Base-by-base conservation (phyloP, 2,797 vertebrate genomes). In the Lepus oiostolus region DNA sequence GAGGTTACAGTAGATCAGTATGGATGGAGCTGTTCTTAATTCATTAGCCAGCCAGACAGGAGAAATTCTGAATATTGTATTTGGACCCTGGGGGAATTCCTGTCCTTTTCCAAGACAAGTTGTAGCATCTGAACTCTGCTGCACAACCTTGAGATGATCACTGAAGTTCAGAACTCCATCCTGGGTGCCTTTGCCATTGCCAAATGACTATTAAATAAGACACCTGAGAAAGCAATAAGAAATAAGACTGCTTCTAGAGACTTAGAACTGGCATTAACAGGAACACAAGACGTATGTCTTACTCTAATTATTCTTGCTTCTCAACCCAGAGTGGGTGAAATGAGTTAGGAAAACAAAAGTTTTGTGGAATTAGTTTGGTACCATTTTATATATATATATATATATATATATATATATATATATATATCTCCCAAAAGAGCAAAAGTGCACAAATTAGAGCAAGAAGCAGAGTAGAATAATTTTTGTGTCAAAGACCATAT, bases 11-110 rank as follows among this genome's bases (percentile, higher is more conserved):
- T 76, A 30, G 77, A 93, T 75, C 47, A 52, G 28, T 93, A 62
- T 17, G n/a, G 60, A 94, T 91, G 42, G 65, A 80, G 94, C 81
- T 84, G 11, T 93, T 91, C 77, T 91, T 85, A 96, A 42, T 58
- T 95, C 80, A 89, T 95, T 95, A 96, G 85, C 54, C 89, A 72
- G 84, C 5, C 70, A 84, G 81, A 50, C 63, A 93, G 75, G 67
- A 96, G 19, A 65, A 84, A 96, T 82, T 94, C 60, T 88, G 42
- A 96, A 91, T 90, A 95, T 95, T 68, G 88, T 30, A 96, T 90
- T 91, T 94, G 83, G 74, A 95, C 76, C 52, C 52, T 67, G 38
- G 26, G 38, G 47, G 60, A 94, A 91, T 35, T 82, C 89, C 80
- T 94, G 38, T 80, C 60, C 50, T 93, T 90, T 93, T 82, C 77